Percentiles rank a stretch among this genome's conserved stretches.
Conservation (phyloP, 2,113 vertebrate species). For the Psophia crepitans region DNA sequence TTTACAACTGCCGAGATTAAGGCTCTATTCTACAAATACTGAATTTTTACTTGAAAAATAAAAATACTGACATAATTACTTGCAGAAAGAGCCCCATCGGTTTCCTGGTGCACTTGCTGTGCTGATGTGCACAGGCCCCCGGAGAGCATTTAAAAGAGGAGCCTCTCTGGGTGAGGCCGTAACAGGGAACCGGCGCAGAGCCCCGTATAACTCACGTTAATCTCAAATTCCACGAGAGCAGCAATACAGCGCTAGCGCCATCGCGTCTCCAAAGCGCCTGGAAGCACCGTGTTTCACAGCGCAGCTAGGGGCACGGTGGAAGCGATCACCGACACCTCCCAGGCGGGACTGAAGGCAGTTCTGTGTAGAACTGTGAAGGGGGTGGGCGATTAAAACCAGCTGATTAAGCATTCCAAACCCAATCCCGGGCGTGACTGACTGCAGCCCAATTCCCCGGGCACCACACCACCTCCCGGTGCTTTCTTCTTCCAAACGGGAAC, state of each 20-base stretch:
- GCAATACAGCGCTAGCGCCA: too few species aligned
- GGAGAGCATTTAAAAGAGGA: not conserved
- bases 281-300: too few species aligned
- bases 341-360: not conserved
- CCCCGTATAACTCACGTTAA: rapidly evolving
- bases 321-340: rapidly evolving
- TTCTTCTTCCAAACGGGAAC: not conserved
- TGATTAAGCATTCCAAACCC: not conserved
- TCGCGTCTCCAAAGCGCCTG: not conserved
- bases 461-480: not conserved
- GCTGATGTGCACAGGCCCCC: rapidly evolving
- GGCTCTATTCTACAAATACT: not conserved
- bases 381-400: not conserved
- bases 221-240: not conserved
- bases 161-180: not conserved
- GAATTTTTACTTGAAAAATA: too few species aligned
- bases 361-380: not conserved
- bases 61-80: not conserved
- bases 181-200: not conserved
- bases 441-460: not conserved
- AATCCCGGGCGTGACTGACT: not conserved
- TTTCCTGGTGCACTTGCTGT: not conserved
- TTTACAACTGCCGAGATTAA: not conserved
- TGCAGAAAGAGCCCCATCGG: rapidly evolving
- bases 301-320: too few species aligned